Evolutionary conservation across 2,888 invertebrate genomes (phyloP), one percentile per base, ranked within the genome.

Genomic region (Conchocele bisecta): DNA sequence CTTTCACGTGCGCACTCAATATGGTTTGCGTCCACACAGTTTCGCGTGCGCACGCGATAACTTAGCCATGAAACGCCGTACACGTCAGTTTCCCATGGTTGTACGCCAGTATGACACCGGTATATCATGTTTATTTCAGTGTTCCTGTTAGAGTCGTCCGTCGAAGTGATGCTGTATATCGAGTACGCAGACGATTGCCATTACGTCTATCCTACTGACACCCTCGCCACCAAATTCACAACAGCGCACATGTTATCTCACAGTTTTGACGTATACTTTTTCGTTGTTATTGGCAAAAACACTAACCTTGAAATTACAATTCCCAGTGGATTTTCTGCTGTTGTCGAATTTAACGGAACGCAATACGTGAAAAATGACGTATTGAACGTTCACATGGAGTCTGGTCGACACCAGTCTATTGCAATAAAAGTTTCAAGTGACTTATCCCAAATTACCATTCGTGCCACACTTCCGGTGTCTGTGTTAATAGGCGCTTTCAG

Each of bases 391-490:
- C n/a, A n/a, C n/a, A n/a, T n/a, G n/a, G n/a, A n/a, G n/a, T n/a
- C n/a, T n/a, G n/a, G n/a, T n/a, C n/a, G n/a, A n/a, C n/a, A n/a
- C n/a, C n/a, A n/a, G n/a, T n/a, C n/a, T n/a, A n/a, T n/a, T n/a
- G n/a, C n/a, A n/a, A n/a, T n/a, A n/a, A n/a, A n/a, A n/a, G n/a
- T n/a, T n/a, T n/a, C n/a, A n/a, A n/a, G 77, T 60, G 73, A 77
- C 65, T 35, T 74, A 24, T 59, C 77, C n/a, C 74, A 74, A 64
- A 72, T 63, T 57, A 60, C 28, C 9, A 60, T 77, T 28, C n/a
- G 26, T 26, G 67, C 77, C n/a, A n/a, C 46, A 15, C 68, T 60
- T 59, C 70, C 67, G 22, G 51, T 74, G 7, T 58, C 51, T 29
- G 77, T 77, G 4, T 26, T 68, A 28, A 64, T 53, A 22, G 77